phyloP scores from a whole-genome alignment of 2,113 vertebrate genomes.

The Protomyctophum bolini region DNA sequence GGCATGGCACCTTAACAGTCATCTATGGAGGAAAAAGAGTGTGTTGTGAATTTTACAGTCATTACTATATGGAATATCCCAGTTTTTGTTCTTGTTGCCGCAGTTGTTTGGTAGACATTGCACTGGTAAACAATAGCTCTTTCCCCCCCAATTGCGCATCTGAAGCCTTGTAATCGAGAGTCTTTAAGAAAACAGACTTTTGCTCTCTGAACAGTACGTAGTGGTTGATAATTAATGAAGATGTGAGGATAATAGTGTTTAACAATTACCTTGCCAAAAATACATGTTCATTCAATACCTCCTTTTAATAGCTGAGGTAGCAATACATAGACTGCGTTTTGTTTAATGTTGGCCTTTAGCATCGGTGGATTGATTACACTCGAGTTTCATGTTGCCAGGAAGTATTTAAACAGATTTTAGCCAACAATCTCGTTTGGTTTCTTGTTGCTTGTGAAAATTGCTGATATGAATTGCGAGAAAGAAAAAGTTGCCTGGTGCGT shows the following conservation, averaged over 20 bases:
- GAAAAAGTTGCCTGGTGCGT: background rate
- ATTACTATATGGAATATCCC: slow-evolving; percentile 2
- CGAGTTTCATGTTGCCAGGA: no score
- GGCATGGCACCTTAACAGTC: slow-evolving; percentile 53
- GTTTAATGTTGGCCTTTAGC: background rate
- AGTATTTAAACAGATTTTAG: slow-evolving; percentile 4
- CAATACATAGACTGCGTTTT: background rate
- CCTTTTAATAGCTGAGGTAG: background rate
- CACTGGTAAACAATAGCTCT: slow-evolving; percentile 41
- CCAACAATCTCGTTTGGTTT: background rate
- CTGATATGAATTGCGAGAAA: background rate
- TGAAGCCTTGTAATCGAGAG: slow-evolving; percentile 39
- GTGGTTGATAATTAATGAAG: slow-evolving; percentile 21
- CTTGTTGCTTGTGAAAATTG: background rate
- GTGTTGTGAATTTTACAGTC: slow-evolving; percentile 21
- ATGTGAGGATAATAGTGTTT: slow-evolving; percentile 14
- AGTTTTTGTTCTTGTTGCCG: slow-evolving; percentile 7
- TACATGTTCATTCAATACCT: background rate
- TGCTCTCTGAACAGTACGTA: no score
- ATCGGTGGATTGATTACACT: background rate
- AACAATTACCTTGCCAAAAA: slow-evolving; percentile 5
- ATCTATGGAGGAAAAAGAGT: slow-evolving; percentile 30
- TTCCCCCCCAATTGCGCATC: slow-evolving; percentile 18
- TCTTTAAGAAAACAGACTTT: background rate
- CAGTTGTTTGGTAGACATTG: slow-evolving; percentile 50